Conservation (phyloP, 2,797 vertebrate genomes). For the Echeneis naucrates region DNA sequence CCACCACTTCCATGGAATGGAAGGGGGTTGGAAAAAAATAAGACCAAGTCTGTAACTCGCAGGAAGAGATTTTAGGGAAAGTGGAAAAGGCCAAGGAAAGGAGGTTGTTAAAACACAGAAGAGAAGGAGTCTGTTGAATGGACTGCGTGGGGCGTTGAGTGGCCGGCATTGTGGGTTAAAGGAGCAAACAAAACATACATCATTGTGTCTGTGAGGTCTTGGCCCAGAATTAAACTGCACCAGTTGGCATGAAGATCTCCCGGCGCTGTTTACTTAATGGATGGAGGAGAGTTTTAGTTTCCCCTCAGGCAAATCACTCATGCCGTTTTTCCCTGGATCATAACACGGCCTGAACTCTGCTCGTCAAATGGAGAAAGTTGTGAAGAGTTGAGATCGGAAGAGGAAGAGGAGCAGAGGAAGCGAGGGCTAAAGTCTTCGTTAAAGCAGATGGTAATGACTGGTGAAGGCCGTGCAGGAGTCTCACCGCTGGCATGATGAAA, state of each 20-base stretch:
- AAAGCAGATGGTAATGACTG: conserved; percentile 36
- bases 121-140: conserved; percentile 69
- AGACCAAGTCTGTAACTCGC: conserved; percentile 78
- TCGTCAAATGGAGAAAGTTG: not conserved
- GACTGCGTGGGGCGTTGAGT: conserved; percentile 53
- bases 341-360: not conserved
- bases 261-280: conserved; percentile 21
- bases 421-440: conserved; percentile 7
- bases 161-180: conserved; percentile 38
- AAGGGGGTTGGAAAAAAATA: conserved; percentile 53
- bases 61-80: conserved; percentile 75
- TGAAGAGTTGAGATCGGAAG: not conserved
- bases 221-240: conserved; percentile 26
- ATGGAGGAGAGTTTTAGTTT: conserved; percentile 24
- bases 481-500: conserved; percentile 45
- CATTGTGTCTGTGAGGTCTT: conserved; percentile 64
- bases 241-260: not conserved
- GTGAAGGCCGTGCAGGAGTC: conserved; percentile 36
- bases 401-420: too few relatives aligned
- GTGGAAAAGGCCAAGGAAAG: conserved; percentile 66
- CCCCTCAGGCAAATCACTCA: not conserved
- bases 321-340: conserved; percentile 6
- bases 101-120: conserved; percentile 81
- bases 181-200: conserved; percentile 68
- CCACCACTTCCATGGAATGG: conserved; percentile 78